Conservation (phyloP, 2,888 invertebrate species). For the Euphydryas editha region DNA sequence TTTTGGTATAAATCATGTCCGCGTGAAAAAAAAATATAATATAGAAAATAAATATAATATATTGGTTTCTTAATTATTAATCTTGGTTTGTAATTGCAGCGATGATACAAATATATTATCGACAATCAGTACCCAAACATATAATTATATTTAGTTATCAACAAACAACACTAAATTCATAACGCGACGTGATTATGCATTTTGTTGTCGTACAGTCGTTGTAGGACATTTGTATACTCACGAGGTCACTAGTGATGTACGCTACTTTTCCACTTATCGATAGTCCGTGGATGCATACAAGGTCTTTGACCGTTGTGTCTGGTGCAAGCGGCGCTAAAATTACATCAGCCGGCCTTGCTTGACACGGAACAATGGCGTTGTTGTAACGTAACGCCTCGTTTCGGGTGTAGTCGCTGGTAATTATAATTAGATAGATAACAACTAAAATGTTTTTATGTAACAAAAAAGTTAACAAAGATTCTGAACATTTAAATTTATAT, state of each 20-base stretch:
- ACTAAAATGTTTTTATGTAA: constrained; percentile 1
- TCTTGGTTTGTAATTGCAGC: too few relatives aligned
- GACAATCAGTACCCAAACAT: too few relatives aligned
- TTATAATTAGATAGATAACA: constrained; percentile 8
- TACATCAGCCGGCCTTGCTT: constrained; percentile 78
- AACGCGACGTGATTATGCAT: constrained; percentile 19
- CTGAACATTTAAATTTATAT: neutral
- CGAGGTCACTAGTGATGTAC: constrained; percentile 55
- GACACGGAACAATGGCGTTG: constrained; percentile 73
- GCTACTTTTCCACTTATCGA: constrained; percentile 48
- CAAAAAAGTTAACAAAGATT: neutral
- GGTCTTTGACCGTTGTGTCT: constrained; percentile 73
- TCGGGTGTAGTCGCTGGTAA: constrained; percentile 33
- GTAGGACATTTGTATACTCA: constrained; percentile 24
- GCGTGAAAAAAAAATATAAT: too few relatives aligned
- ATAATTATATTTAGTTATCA: too few relatives aligned
- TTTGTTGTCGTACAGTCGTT: constrained; percentile 14
- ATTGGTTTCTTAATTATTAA: too few relatives aligned
- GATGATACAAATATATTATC: too few relatives aligned
- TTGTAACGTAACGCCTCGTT: constrained; percentile 42
- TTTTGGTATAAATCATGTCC: too few relatives aligned
- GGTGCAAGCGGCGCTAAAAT: constrained; percentile 63
- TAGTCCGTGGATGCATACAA: constrained; percentile 60
- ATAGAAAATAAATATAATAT: too few relatives aligned
- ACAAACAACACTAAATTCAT: constrained; percentile 12